Evolutionary conservation across 2,888 invertebrate genomes (phyloP).

Genomic region (Stratiomys singularior): DNA sequence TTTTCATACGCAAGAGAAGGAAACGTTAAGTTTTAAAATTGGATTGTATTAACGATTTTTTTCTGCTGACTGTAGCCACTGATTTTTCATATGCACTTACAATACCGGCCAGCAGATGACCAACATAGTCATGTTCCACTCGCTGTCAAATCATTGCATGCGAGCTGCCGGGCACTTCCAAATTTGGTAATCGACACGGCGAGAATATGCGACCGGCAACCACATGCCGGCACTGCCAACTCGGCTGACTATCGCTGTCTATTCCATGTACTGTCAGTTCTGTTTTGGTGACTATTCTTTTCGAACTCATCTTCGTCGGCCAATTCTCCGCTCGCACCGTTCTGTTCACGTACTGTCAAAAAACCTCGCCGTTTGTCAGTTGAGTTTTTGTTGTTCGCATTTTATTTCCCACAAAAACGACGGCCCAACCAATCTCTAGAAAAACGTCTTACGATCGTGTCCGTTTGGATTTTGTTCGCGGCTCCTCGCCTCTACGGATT

Average conservation of each 20-base stretch:
- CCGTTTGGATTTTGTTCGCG: slow-evolving; percentile 23
- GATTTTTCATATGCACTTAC: too few relatives aligned
- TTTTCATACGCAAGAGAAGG: too few relatives aligned
- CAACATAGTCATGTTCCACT: too few relatives aligned
- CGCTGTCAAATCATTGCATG: too few relatives aligned
- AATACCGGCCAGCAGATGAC: too few relatives aligned
- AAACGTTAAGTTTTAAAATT: too few relatives aligned
- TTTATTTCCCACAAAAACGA: not conserved
- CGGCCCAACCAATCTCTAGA: slow-evolving; percentile 18
- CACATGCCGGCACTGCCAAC: slow-evolving; percentile 5
- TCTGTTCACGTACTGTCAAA: slow-evolving; percentile 32
- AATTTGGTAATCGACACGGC: slow-evolving; percentile 25
- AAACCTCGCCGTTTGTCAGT: slow-evolving; percentile 27
- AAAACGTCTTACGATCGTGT: slow-evolving; percentile 40
- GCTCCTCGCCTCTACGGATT: slow-evolving; percentile 26
- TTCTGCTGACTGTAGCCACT: too few relatives aligned
- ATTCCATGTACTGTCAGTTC: not conserved
- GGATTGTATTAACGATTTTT: too few relatives aligned
- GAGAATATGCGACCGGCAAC: not conserved
- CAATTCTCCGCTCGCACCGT: not conserved
- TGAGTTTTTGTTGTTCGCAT: slow-evolving; percentile 27
- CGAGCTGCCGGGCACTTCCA: slow-evolving; percentile 11
- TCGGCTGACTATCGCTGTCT: not conserved
- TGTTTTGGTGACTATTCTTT: slow-evolving; percentile 11
- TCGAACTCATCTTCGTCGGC: not conserved